Percentiles rank a stretch among this genome's conserved stretches.
Evolutionary conservation across 2,113 vertebrate species (phyloP).

Genomic region (Agapornis roseicollis): DNA sequence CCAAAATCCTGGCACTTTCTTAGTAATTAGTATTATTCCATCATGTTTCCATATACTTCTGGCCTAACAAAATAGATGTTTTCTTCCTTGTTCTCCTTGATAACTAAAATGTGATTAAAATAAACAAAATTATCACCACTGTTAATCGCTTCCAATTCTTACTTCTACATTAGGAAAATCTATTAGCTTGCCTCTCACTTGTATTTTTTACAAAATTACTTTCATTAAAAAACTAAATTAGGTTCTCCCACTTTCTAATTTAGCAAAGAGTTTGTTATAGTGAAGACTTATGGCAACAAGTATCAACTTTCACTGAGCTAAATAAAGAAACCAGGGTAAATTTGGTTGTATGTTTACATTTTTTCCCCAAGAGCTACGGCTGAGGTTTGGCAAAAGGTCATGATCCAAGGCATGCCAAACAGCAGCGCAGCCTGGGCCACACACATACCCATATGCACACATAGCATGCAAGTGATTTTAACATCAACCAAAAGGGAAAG

Average conservation of each 20-base stretch:
- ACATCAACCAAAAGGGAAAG: neutral
- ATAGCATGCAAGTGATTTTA: neutral
- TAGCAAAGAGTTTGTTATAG: neutral
- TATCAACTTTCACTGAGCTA: slow-evolving; percentile 15
- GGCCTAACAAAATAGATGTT: neutral
- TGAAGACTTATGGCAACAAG: neutral
- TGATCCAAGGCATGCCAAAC: slow-evolving; percentile 6
- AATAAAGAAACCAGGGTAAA: slow-evolving; percentile 51
- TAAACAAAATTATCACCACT: neutral
- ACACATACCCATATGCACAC: neutral
- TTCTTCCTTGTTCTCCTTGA: neutral
- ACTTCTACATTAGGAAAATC: neutral
- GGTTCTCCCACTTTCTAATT: neutral
- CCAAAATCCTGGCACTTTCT: neutral
- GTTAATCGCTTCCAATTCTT: neutral
- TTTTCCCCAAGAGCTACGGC: slow-evolving; percentile 23
- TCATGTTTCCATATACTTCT: neutral
- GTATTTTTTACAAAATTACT: neutral
- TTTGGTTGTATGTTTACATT: slow-evolving; percentile 58
- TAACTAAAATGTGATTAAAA: neutral
- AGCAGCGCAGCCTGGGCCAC: slow-evolving; percentile 40
- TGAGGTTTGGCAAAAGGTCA: slow-evolving; percentile 67
- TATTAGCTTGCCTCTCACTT: neutral
- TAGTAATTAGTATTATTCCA: slow-evolving; percentile 16
- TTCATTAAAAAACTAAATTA: neutral